Evolutionary conservation across 2,888 invertebrate genomes (phyloP).

Genomic region (Helobdella robusta): DNA sequence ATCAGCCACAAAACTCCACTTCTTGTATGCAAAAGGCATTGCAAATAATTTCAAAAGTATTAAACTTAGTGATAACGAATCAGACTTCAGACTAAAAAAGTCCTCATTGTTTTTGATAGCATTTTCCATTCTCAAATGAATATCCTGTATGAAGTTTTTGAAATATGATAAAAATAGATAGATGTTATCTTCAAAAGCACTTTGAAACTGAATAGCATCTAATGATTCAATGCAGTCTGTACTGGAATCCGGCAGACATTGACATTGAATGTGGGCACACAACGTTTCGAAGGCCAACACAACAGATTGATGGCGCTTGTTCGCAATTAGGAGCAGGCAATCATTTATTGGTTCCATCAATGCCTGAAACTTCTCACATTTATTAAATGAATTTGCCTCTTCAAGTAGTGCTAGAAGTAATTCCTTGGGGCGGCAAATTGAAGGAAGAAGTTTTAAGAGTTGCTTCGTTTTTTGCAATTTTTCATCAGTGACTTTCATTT

Average conservation of each 20-base stretch:
- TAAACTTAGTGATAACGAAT: too few relatives aligned
- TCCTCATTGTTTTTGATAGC: too few relatives aligned
- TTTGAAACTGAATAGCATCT: too few relatives aligned
- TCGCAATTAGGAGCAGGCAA: background rate
- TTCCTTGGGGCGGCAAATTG: slow-evolving; percentile 24
- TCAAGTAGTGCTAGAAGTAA: slow-evolving; percentile 26
- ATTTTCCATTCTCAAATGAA: too few relatives aligned
- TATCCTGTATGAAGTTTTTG: too few relatives aligned
- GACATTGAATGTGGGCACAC: slow-evolving; percentile 10
- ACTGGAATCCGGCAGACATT: background rate
- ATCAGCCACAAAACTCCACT: background rate
- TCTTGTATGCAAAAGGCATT: slow-evolving; percentile 5
- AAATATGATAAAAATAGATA: too few relatives aligned
- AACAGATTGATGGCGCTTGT: background rate
- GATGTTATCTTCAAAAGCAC: too few relatives aligned
- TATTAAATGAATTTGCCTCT: slow-evolving; percentile 15
- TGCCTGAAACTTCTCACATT: slow-evolving; percentile 5
- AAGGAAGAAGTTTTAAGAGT: slow-evolving; percentile 4
- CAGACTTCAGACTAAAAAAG: too few relatives aligned
- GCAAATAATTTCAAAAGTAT: slow-evolving; percentile 14
- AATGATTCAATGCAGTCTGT: background rate
- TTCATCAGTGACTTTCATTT: background rate
- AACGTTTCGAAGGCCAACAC: background rate
- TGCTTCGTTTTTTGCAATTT: slow-evolving; percentile 3
- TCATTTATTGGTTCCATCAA: slow-evolving; percentile 7